Evolutionary conservation across 2,888 invertebrate species (phyloP), one percentile per base, ranked within the genome.

Genomic region (Nowickia ferox): DNA sequence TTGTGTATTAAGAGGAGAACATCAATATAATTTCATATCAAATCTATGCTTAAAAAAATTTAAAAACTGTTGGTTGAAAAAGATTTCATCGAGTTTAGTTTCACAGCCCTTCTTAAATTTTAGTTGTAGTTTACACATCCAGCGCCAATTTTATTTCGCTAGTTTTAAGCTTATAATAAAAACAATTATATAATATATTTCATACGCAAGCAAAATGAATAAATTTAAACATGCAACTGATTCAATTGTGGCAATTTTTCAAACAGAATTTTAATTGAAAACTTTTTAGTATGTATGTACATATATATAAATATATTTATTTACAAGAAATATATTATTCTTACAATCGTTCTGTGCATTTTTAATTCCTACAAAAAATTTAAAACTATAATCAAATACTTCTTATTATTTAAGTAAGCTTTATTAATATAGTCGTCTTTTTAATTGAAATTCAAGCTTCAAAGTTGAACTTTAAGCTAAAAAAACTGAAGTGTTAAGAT

Each of bases 231-330:
- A 63, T 30, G 6, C 30, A 38, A 72, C 19, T 30, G 30, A 19
- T 15, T 55, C 15, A 42, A 42, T 22, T 59, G 30, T 63, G 10
- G 2, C 48, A 77, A 46, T 22, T 66, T 75, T 19, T 22, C 38
- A 22, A 46, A 44, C 44, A 15, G 55, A 55, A 69, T 42, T 61
- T 75, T 53, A 68, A 63, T 46, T 46, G 30, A 46, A 30, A 69
- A 48, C 40, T 75, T 61, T 57, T 77, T 57, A 71, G 55, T 77
- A 10, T 82, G 68, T 61, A 42, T 30, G 30, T 30, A 30, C 30
- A 53, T 53, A 19, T 53, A 53, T 1, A 8, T 71, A n/a, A n/a
- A 79, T 65, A 76, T 82, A 82, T 76, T 77, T 77, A 77, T 77
- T 69, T 51, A 59, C 40, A 65, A 40, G 2, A 40, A 55, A 76